These are phyloP conservation scores for Seira musarum DNA, from an alignment of 2,888 invertebrate species.

Conservation along the genomic window DNA sequence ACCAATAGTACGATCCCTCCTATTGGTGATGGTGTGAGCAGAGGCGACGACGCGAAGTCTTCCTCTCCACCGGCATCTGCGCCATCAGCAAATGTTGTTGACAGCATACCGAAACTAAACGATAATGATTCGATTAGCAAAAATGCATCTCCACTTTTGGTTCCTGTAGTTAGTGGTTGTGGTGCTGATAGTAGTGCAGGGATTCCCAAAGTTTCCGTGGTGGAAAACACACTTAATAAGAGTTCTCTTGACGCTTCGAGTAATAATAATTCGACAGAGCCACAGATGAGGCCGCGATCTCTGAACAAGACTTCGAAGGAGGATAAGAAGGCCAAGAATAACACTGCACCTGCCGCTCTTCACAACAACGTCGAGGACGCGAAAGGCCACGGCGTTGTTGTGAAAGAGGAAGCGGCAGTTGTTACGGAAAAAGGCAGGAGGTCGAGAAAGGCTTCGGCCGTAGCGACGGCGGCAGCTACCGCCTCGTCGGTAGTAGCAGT, in stretches of 20 bases:
- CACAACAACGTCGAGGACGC: background rate
- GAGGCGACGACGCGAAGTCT: slow-evolving; percentile 19
- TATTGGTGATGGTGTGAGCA: no score
- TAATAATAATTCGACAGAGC: background rate
- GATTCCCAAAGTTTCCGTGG: no score
- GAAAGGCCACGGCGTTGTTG: no score
- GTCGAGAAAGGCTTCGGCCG: background rate
- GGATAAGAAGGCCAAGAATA: background rate
- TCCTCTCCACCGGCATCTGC: background rate
- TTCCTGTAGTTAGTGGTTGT: no score
- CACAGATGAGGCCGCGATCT: background rate
- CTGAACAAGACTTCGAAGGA: background rate
- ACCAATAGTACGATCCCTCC: no score
- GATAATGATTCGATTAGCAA: background rate
- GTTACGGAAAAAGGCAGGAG: no score
- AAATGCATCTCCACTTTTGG: no score
- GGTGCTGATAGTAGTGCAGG: no score
- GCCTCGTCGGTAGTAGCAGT: no score
- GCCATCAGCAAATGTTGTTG: background rate
- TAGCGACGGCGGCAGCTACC: background rate
- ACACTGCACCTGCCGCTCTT: background rate
- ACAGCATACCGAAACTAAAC: background rate
- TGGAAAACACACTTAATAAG: background rate
- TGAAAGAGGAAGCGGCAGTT: background rate
- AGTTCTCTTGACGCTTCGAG: background rate